Evolutionary conservation across 2,797 vertebrate species (phyloP).

Genomic region (Sebastes taczanowskii): DNA sequence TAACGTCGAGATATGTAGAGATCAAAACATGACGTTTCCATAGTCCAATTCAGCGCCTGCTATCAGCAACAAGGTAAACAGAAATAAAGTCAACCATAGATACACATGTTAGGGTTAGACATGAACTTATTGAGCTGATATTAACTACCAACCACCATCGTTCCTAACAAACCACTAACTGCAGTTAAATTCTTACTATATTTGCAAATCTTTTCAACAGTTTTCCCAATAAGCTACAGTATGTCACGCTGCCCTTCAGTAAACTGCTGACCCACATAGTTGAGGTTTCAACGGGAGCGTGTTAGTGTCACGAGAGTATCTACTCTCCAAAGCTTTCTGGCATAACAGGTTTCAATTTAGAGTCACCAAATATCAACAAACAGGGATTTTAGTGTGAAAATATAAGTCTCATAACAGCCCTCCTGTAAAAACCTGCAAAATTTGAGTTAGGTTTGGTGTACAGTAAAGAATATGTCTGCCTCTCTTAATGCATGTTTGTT

Average conservation of each 20-base stretch:
- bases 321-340: neutral
- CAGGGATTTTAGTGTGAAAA: neutral
- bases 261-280: neutral
- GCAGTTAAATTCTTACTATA: neutral
- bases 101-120: neutral
- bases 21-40: slow-evolving; percentile 38
- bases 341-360: neutral
- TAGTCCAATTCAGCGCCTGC: slow-evolving; percentile 16
- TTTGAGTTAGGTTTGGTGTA: neutral
- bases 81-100: slow-evolving; percentile 16
- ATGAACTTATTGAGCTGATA: neutral
- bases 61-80: slow-evolving; percentile 29
- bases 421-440: neutral
- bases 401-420: neutral
- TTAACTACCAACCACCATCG: neutral
- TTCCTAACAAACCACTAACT: neutral
- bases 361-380: neutral
- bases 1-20: slow-evolving; percentile 44
- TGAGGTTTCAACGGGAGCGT: neutral
- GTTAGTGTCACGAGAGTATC: neutral
- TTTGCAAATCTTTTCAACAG: neutral
- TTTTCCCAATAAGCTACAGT: neutral
- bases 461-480: neutral
- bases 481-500: neutral
- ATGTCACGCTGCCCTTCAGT: neutral